Evolutionary conservation across 2,113 vertebrate species (phyloP), one percentile per base, ranked within the genome.

Genomic region (Trematomus loennbergii): DNA sequence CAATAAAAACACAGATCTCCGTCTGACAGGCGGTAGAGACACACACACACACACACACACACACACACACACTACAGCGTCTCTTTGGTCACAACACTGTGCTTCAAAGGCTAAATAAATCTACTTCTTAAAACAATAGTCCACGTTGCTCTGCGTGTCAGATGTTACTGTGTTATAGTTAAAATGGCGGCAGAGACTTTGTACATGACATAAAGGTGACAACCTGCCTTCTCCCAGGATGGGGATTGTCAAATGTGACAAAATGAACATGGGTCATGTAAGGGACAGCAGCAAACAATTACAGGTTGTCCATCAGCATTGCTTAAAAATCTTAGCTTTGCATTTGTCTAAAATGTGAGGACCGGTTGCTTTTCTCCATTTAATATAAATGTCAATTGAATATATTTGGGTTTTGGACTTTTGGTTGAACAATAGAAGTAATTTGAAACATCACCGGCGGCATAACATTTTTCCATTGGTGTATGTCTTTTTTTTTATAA

Each of bases 1-100:
- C 25, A 68, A 76, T 62, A 75, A 82, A 77, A 77, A 81, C 75
- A 60, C 36, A 74, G 68, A 82, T 64, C 66, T 79, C 67, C 3
- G 9, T 73, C 67, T 79, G 85, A 81, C 69, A 70, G 64, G 63
- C 8, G 9, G 29, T n/a, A 67, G 46, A 57, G 70, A 75, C 58
- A 72, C 36, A 61, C 18, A 80, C 55, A 72, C 36, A 66, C 25
- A 25, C 10, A 11, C 50, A 57, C 76, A 79, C 54, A 57, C 66
- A 75, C 59, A 72, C 36, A 61, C 18, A 80, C 55, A 72, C 36
- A 66, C n/a, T 11, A 12, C 12, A 36, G 45, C 20, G 4, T 29
- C 25, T 29, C 25, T 29, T 29, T 29, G 25, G 25, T 25, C n/a
- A 16, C 9, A 4, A 36, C 5, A 36, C 36, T 1, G 4, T 36